Percentiles rank a stretch among this genome's conserved stretches.
Evolutionary conservation across 2,797 vertebrate species (phyloP).

Genomic region (Xiphorhynchus erythropygius): DNA sequence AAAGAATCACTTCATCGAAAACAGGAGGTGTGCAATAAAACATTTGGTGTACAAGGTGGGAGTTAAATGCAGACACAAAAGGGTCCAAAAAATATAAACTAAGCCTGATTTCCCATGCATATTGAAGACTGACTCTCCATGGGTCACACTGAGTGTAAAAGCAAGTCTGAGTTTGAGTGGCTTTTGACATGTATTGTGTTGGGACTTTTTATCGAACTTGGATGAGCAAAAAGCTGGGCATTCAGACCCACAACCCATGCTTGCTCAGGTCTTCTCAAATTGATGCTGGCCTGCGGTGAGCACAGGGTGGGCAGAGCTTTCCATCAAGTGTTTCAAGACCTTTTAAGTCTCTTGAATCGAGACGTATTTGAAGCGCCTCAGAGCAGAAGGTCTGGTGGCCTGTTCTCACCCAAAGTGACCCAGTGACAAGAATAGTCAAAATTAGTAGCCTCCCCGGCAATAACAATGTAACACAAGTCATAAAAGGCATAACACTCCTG

Average conservation of each 20-base stretch:
- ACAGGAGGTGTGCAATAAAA: not conserved
- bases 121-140: not conserved
- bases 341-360: not conserved
- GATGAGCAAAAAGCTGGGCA: not conserved
- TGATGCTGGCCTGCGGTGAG: not conserved
- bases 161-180: not conserved
- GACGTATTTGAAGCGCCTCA: rapidly evolving
- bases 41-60: not conserved
- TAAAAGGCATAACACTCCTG: not conserved
- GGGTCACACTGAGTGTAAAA: not conserved
- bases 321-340: not conserved
- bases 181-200: not conserved
- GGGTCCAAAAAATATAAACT: not conserved
- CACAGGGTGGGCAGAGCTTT: not conserved
- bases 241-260: rapidly evolving
- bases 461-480: not conserved
- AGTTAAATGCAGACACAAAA: not conserved
- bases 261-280: not conserved
- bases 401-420: not conserved
- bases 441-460: not conserved
- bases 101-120: not conserved
- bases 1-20: not conserved
- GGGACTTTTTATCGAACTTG: rapidly evolving
- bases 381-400: not conserved
- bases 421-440: not conserved